phyloP scores from a whole-genome alignment of 1,140 invertebrate species.

The Drosophila guanche region DNA sequence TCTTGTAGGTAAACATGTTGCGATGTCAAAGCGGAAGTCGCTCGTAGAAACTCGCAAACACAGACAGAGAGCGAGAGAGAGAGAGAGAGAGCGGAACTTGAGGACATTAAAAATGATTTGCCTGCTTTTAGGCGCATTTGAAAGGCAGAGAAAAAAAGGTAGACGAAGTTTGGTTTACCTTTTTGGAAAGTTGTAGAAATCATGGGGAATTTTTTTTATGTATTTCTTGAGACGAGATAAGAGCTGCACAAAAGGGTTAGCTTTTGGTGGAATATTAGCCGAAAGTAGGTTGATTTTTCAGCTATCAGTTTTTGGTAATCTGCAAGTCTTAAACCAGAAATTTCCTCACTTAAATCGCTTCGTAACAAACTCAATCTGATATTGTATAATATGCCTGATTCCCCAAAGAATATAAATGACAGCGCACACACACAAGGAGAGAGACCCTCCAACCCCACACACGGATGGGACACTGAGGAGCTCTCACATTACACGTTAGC shows the following conservation, averaged over 20 bases:
- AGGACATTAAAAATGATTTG: constrained; percentile 63
- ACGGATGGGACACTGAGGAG: no score
- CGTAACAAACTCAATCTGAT: neutral
- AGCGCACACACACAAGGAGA: constrained; percentile 15
- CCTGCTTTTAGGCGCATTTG: constrained; percentile 49
- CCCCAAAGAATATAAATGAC: constrained; percentile 41
- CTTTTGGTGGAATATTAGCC: no score
- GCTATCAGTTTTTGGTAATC: no score
- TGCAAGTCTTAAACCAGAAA: no score
- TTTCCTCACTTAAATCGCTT: neutral
- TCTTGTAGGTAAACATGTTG: constrained; percentile 80
- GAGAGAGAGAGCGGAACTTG: constrained; percentile 7
- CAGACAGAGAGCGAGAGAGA: constrained; percentile 37
- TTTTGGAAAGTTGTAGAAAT: no score
- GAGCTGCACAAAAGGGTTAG: no score
- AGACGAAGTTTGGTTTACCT: constrained; percentile 26
- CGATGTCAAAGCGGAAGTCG: constrained; percentile 72
- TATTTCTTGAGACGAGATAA: no score
- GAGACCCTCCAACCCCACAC: neutral
- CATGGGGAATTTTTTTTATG: no score
- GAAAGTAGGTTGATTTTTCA: no score
- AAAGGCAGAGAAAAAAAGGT: neutral
- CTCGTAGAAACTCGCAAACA: constrained; percentile 68
- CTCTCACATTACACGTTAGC: constrained; percentile 39
- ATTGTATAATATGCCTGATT: constrained; percentile 9